These are phyloP conservation scores for Nesospiza acunhae DNA, from an alignment of 2,113 vertebrate species.

Conservation along the genomic window DNA sequence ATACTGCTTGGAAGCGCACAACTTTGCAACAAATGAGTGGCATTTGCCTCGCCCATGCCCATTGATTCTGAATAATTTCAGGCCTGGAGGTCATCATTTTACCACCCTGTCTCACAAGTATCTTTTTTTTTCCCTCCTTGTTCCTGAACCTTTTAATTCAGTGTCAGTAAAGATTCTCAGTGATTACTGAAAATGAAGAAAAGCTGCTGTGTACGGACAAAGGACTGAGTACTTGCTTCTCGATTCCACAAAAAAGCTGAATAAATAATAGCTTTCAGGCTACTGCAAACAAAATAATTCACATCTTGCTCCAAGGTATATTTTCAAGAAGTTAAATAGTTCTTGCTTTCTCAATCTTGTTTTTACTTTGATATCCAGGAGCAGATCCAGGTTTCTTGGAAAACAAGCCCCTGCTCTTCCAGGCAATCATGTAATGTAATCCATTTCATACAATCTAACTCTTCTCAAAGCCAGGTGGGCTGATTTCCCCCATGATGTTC, in stretches of 20 bases:
- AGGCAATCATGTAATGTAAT: not conserved
- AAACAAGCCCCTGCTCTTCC: not conserved
- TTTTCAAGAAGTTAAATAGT: not conserved
- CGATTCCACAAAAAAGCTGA: not conserved
- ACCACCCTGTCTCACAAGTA: not conserved
- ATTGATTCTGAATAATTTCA: not conserved
- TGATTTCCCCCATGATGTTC: not conserved
- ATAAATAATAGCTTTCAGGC: conserved; percentile 6
- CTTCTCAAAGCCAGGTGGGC: not conserved
- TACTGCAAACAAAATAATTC: not conserved
- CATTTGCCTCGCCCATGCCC: not conserved
- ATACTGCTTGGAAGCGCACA: not conserved
- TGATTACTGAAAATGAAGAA: not conserved
- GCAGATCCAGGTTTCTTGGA: not conserved
- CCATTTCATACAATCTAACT: not conserved
- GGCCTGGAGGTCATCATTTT: not conserved
- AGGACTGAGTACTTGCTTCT: not conserved
- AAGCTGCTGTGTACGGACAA: not conserved
- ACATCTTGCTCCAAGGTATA: not conserved
- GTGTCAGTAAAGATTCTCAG: not conserved
- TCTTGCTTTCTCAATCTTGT: not conserved
- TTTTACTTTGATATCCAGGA: not conserved
- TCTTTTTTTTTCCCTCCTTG: not conserved
- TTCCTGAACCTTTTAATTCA: not conserved
- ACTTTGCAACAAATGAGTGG: not conserved